Evolutionary conservation across 2,113 vertebrate genomes (phyloP).

Genomic region (Falco punctatus): DNA sequence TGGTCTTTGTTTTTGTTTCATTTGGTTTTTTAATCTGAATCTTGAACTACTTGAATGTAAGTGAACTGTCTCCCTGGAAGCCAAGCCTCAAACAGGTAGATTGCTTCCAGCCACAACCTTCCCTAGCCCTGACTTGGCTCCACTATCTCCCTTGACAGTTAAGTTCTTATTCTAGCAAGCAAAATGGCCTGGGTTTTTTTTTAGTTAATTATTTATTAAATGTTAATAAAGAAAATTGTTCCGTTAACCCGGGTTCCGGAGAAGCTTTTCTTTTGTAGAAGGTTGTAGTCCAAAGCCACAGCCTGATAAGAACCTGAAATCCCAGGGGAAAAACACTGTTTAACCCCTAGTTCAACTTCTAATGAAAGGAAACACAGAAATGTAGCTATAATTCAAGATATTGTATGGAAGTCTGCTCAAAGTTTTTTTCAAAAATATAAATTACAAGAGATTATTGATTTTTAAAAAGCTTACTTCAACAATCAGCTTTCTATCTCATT

Average conservation of each 20-base stretch:
- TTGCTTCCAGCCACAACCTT: background rate
- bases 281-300: conserved; percentile 1
- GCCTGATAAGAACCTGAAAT: conserved; percentile 11
- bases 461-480: conserved; percentile 81
- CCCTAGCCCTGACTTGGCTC: background rate
- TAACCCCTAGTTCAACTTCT: conserved; percentile 70
- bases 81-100: background rate
- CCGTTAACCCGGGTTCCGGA: background rate
- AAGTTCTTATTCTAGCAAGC: background rate
- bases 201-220: background rate
- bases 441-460: conserved; percentile 82
- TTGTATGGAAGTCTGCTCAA: conserved; percentile 69
- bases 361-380: conserved; percentile 72
- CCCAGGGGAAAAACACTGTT: conserved; percentile 5
- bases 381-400: conserved; percentile 71
- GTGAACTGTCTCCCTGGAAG: background rate
- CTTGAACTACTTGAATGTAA: background rate
- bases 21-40: background rate
- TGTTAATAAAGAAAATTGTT: background rate
- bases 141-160: background rate
- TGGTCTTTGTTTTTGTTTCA: too few species aligned
- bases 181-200: background rate
- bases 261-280: background rate
- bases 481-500: conserved; percentile 77
- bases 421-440: conserved; percentile 80